Evolutionary conservation across 2,113 vertebrate genomes (phyloP).

Genomic region (Sylvilagus bachmani): DNA sequence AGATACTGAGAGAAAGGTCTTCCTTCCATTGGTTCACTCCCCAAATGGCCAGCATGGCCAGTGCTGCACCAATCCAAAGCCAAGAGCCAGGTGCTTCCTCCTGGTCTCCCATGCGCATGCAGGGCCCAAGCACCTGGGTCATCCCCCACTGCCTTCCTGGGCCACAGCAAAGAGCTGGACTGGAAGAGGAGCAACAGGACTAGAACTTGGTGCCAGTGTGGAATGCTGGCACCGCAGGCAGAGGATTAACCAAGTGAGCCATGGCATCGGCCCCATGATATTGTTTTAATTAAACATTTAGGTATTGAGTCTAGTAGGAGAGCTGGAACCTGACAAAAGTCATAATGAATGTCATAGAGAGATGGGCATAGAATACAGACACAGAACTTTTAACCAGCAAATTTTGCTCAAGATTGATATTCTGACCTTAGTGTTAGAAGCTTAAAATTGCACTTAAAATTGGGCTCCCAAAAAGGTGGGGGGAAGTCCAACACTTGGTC

Average conservation of each 20-base stretch:
- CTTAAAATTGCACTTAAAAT: conserved; percentile 36
- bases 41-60: no score
- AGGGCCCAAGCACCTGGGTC: no score
- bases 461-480: background rate
- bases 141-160: no score
- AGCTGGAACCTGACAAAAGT: background rate
- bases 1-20: no score
- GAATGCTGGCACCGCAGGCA: background rate
- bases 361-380: background rate
- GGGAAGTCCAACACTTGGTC: background rate
- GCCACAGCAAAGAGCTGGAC: no score
- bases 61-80: no score
- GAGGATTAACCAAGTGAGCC: no score
- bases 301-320: background rate
- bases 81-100: no score
- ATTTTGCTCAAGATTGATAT: conserved; percentile 13
- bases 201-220: no score
- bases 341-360: background rate
- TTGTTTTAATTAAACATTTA: background rate
- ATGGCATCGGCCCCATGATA: background rate
- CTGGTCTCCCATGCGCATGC: no score
- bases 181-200: no score
- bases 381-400: background rate
- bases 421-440: background rate
- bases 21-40: no score